Conservation (phyloP, 2,888 invertebrate species). For the Aproaerema taeniolella region DNA sequence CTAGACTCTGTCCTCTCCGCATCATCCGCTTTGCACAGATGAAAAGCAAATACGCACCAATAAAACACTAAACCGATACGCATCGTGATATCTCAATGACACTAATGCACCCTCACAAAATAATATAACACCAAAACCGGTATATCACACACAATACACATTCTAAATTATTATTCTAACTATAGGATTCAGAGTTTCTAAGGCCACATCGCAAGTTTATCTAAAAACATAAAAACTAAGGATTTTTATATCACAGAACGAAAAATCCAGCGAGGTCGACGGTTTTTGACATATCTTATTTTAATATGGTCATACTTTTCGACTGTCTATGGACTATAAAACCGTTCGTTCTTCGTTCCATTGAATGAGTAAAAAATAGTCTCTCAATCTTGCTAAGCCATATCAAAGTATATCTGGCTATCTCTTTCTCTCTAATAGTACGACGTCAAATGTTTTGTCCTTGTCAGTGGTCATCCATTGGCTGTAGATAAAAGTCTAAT, state of each 20-base stretch:
- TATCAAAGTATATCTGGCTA: no score
- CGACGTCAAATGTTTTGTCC: no score
- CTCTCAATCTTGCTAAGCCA: no score
- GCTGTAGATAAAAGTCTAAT: no score
- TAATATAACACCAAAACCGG: constrained; percentile 47
- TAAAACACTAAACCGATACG: constrained; percentile 71
- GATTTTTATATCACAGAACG: constrained; percentile 45
- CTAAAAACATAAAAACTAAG: constrained; percentile 53
- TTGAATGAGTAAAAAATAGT: no score
- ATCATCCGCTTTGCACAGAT: constrained; percentile 68
- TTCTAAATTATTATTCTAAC: constrained; percentile 50
- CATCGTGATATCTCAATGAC: constrained; percentile 70
- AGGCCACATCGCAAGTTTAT: constrained; percentile 58
- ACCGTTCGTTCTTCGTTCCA: no score
- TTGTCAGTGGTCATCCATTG: no score
- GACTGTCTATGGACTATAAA: no score
- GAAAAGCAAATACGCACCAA: constrained; percentile 72
- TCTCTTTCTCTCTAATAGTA: no score
- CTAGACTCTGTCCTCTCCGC: constrained; percentile 64
- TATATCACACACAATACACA: constrained; percentile 60
- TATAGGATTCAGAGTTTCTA: constrained; percentile 41
- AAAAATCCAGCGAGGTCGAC: constrained; percentile 51
- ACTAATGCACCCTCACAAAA: constrained; percentile 51
- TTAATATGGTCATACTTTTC: constrained; percentile 5
- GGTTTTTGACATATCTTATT: constrained; percentile 38